Percentiles rank a stretch among this genome's conserved stretches.
Conservation (phyloP, 2,797 vertebrate genomes). For the Florisuga fusca region DNA sequence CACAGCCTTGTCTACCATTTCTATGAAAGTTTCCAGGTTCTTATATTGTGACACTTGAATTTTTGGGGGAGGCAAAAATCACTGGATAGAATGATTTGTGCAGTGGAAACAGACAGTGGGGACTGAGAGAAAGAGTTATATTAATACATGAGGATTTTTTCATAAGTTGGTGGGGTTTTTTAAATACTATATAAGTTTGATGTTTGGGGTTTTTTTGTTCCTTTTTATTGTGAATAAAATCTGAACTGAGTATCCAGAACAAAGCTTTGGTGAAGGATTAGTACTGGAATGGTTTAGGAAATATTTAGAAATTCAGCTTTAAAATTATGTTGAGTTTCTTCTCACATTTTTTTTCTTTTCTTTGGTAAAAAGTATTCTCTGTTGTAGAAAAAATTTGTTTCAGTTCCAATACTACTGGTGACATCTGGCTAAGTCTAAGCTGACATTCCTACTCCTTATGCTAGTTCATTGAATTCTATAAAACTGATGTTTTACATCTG, state of each 20-base stretch:
- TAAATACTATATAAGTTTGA: background rate
- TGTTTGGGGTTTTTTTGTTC: background rate
- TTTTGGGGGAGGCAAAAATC: background rate
- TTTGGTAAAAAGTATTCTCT: background rate
- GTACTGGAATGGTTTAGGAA: background rate
- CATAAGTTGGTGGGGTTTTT: background rate
- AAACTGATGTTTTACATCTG: background rate
- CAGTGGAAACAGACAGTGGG: fast-evolving
- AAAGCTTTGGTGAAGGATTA: background rate
- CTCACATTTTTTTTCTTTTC: background rate
- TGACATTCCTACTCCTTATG: background rate
- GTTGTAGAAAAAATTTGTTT: background rate
- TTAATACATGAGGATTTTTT: background rate
- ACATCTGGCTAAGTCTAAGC: background rate
- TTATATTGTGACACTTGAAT: fast-evolving
- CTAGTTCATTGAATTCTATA: background rate
- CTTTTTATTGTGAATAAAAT: background rate
- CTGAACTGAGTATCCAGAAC: background rate
- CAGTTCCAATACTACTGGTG: background rate
- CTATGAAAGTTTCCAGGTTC: background rate
- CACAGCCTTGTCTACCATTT: background rate
- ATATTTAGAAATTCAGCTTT: background rate
- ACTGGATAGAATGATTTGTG: background rate
- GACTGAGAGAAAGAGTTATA: background rate
- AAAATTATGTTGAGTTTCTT: background rate